A percentile compares a stretch with the other conserved stretches of the same genome.
Conservation (phyloP, 2,797 vertebrate species). For the Malurus leucopterus region DNA sequence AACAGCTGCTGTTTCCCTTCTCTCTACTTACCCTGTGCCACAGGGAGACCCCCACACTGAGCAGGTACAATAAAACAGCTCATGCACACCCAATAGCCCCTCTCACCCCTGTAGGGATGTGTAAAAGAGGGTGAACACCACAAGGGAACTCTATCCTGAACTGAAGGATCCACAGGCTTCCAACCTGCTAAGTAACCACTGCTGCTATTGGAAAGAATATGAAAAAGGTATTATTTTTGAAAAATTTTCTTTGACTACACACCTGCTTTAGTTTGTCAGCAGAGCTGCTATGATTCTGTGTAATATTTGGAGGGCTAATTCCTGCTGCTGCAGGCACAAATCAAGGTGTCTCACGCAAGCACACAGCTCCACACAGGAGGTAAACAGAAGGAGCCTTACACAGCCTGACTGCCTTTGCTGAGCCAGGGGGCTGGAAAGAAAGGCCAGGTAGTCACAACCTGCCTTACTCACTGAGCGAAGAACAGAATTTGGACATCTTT, state of each 20-base stretch:
- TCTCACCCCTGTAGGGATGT: neutral
- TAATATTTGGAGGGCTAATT: neutral
- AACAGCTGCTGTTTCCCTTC: neutral
- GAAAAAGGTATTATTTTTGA: neutral
- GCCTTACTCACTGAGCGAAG: neutral
- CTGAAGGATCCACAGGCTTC: neutral
- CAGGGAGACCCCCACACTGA: neutral
- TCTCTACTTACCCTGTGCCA: neutral
- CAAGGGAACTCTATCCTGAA: neutral
- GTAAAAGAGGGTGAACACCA: neutral
- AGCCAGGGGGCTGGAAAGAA: neutral
- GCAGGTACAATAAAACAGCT: neutral
- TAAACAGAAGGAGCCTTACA: neutral
- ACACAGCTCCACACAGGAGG: neutral
- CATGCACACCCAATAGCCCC: neutral
- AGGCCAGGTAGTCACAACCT: neutral
- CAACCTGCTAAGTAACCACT: neutral
- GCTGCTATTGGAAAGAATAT: neutral
- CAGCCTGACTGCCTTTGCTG: neutral
- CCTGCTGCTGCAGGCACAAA: neutral
- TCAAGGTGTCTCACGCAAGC: neutral
- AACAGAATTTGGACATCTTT: neutral
- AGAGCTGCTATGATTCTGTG: neutral
- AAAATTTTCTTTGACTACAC: rapidly evolving
- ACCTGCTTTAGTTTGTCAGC: neutral